Conservation (phyloP, 2,888 invertebrate species). For the Tachina lurida region DNA sequence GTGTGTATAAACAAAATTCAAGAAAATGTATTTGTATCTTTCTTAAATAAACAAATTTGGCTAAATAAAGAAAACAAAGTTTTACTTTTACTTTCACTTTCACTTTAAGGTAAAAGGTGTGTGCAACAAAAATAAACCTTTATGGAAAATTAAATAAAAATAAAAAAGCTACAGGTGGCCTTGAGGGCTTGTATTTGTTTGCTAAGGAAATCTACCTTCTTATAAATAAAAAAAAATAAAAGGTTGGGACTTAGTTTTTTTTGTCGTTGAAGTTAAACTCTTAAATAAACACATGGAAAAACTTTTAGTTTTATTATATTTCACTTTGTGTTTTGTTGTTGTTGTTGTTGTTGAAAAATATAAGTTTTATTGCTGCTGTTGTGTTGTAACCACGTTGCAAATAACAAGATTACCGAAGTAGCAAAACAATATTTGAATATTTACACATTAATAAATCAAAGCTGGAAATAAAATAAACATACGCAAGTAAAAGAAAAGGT, state of each 20-base stretch:
- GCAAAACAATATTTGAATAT: conserved; percentile 68
- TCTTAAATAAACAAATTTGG: conserved; percentile 43
- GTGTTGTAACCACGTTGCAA: conserved; percentile 56
- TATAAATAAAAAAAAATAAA: conserved; percentile 21
- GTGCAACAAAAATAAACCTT: not conserved
- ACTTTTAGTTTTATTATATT: conserved; percentile 34
- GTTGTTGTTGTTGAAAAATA: conserved; percentile 27
- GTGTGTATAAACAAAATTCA: not conserved
- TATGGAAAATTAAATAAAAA: conserved; percentile 21
- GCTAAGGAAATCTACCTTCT: conserved; percentile 20
- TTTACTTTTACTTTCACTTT: conserved; percentile 15
- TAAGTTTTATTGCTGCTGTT: conserved; percentile 38
- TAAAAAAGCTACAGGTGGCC: conserved; percentile 60
- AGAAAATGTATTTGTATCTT: conserved; percentile 16
- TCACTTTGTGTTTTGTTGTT: not conserved
- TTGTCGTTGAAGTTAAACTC: conserved; percentile 33
- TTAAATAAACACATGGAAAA: conserved; percentile 43
- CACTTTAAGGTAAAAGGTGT: not conserved
- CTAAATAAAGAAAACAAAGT: conserved; percentile 32
- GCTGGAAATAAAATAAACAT: conserved; percentile 55
- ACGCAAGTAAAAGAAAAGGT: not conserved
- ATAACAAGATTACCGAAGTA: conserved; percentile 67
- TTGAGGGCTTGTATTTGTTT: conserved; percentile 29
- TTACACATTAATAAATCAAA: conserved; percentile 70
- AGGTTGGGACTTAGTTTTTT: conserved; percentile 40